Evolutionary conservation across 1,140 invertebrate genomes (phyloP).

Genomic region (Andrena cerasifolii): DNA sequence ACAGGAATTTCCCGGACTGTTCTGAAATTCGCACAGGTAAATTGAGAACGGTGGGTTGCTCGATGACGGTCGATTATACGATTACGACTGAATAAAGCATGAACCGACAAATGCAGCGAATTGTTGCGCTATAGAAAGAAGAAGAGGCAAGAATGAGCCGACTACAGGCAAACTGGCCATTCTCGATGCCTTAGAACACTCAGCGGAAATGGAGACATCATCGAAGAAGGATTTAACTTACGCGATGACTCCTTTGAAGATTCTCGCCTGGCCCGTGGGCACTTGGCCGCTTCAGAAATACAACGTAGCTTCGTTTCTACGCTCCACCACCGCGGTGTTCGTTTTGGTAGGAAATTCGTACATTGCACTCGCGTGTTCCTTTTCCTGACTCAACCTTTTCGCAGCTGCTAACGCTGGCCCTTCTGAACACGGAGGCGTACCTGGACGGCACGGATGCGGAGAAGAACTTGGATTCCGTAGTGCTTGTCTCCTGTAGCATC

Average conservation of each 20-base stretch:
- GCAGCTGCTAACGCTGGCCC: background rate
- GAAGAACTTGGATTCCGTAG: constrained; percentile 26
- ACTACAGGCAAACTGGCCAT: no score
- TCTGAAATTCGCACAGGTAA: background rate
- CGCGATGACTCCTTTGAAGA: constrained; percentile 31
- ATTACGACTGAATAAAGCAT: constrained; percentile 19
- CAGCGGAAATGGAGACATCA: background rate
- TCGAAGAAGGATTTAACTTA: constrained; percentile 32
- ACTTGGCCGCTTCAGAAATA: constrained; percentile 50
- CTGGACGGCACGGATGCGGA: constrained; percentile 24
- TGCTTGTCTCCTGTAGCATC: constrained; percentile 16
- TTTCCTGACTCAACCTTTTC: no score
- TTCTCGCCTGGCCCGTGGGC: constrained; percentile 42
- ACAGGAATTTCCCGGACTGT: background rate
- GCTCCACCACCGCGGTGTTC: background rate
- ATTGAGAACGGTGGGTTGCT: no score
- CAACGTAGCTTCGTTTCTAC: background rate
- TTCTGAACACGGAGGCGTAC: constrained; percentile 19
- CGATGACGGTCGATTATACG: background rate
- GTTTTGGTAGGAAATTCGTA: background rate
- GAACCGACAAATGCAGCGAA: background rate
- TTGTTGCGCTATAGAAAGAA: background rate
- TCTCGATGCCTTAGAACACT: background rate
- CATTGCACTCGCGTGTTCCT: no score
- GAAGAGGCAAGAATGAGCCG: no score